A percentile compares a stretch with the other conserved stretches of the same genome.
Conservation (phyloP, 2,113 vertebrate genomes). For the Tonatia bakeri region DNA sequence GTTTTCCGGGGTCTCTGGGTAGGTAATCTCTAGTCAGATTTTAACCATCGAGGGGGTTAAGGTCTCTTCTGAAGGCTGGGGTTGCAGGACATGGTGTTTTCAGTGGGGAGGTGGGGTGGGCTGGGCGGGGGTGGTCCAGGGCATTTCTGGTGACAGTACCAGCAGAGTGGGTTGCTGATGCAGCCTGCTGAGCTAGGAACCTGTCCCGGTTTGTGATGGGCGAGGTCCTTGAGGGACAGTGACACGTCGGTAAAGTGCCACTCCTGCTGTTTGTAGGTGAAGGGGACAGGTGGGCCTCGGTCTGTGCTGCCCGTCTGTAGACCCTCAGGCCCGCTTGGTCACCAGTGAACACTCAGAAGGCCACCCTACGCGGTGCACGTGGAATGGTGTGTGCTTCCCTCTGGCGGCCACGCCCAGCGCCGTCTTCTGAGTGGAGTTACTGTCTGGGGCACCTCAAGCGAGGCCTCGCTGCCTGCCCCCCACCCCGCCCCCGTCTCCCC, state of each 20-base stretch:
- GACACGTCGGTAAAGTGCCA: accelerated
- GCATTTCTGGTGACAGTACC: not conserved
- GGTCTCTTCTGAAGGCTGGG: not conserved
- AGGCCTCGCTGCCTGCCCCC: not conserved
- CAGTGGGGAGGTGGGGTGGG: accelerated
- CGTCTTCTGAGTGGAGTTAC: not conserved
- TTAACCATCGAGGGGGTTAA: accelerated
- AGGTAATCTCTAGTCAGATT: no score
- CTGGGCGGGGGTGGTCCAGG: not conserved
- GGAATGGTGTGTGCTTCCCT: not conserved
- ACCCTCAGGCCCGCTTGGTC: not conserved
- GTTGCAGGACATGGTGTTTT: not conserved
- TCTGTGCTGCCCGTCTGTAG: not conserved
- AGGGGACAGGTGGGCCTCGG: not conserved
- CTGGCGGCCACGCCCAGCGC: accelerated
- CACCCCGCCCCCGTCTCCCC: no score
- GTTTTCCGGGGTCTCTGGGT: not conserved
- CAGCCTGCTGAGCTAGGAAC: not conserved
- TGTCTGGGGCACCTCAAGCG: not conserved
- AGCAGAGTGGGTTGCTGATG: not conserved
- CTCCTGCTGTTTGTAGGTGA: not conserved
- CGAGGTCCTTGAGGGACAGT: not conserved
- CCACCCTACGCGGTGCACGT: accelerated
- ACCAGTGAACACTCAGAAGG: accelerated
- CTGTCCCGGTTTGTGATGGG: accelerated